Base-by-base conservation (phyloP, 2,888 invertebrate species). In the Eupithecia insigniata region DNA sequence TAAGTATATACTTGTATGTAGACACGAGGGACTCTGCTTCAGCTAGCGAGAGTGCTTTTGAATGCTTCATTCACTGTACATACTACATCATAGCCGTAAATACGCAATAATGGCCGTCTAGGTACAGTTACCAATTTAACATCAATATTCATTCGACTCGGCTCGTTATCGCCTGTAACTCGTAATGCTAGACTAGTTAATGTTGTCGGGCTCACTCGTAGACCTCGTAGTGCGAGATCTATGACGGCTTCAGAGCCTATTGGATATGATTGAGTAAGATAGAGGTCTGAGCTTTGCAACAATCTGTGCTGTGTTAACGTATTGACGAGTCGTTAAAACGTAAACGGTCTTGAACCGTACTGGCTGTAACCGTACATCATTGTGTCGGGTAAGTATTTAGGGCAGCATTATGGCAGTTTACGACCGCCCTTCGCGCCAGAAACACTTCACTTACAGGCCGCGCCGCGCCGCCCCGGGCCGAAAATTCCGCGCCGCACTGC, bases 51-150 rank as follows among this genome's bases (percentile, higher is more conserved):
- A n/a, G n/a, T n/a, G n/a, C n/a, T n/a, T n/a, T n/a, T n/a, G n/a
- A n/a, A n/a, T n/a, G n/a, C n/a, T n/a, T n/a, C n/a, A n/a, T n/a
- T n/a, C n/a, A n/a, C 46, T n/a, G 10, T 18, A 46, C 46, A 46
- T 8, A 46, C 7, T 46, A 46, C 46, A 46, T n/a, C 22, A 16
- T n/a, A 55, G 55, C 26, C 55, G 26, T 55, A 26, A 55, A 26
- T 55, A 26, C 26, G 26, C 26, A 26, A 55, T 14, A 26, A 55
- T 7, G 55, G 26, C 26, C 4, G 55, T n/a, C n/a, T n/a, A n/a
- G 26, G 55, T 26, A 55, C 55, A 62, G 36, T 32, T 51, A 69
- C 46, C 43, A 32, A 69, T 64, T 12, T 51, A 51, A 69, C 64
- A 36, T 51, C 46, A 69, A 64, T 69, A 64, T 51, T 51, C 64